Base-by-base conservation (phyloP, 2,113 vertebrate species). In the Callorhinus ursinus region DNA sequence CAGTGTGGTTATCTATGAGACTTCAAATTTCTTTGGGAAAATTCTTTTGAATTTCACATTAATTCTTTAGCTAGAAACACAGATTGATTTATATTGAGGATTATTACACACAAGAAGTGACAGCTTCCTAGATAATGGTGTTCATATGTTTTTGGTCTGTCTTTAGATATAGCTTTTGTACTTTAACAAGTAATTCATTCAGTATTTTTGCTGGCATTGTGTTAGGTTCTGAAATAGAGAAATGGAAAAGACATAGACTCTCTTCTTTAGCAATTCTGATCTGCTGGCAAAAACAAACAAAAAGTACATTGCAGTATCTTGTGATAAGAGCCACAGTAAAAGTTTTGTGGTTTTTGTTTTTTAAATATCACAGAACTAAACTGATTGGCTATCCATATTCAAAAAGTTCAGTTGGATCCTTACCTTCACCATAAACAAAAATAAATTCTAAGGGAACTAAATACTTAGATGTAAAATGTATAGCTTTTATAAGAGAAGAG, bases 61-160 rank as follows among this genome's bases (percentile, higher is more conserved):
- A 90, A 79, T 90, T 82, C 51, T 77, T 96, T 79, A 94, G 46
- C 53, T 86, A 63, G 93, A 87, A 90, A 61, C 22, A 39, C 24
- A 91, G 33, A 69, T 51, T 63, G 39, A 61, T 72, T 93, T 95
- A 28, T 53, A 21, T 7, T 87, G 53, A 87, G 36, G 33, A 74
- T 74, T 53, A n/a, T 26, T 79, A 12, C 51, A 39, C 46, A 36
- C 1, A 65, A 74, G 59, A 83, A 87, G 5, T 18, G 49, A 94
- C 26, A 39, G 11, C 15, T 39, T 88, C 80, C 87, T 89, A 36
- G 59, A 69, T 76, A 82, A 46, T 12, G 12, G 21, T 65, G 19
- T 65, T 89, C 36, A 1, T 84, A 19, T 61, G 31, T 71, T 86
- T 89, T 87, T 49, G 71, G 42, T 71, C 6, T 88, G 8, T 80